Base-by-base conservation (phyloP, 2,113 vertebrate species). In the Alces alces region DNA sequence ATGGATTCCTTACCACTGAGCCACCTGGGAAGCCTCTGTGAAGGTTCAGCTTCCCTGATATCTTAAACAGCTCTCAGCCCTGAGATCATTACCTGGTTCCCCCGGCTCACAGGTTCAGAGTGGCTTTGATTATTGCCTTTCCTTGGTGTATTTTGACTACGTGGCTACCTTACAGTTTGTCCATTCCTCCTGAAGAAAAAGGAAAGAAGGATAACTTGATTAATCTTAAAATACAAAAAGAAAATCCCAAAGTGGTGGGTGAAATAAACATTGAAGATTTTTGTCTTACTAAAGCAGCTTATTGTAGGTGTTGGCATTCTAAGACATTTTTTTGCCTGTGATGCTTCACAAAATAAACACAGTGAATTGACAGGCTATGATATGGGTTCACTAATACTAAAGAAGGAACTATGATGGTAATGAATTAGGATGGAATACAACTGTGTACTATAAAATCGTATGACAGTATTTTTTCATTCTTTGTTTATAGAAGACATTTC, bases 141-240 rank as follows among this genome's bases (percentile, higher is more conserved):
- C 94, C 98, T 99, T 86, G 99, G 99, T 0, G 99, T 99, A 66
- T 98, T 99, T 90, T 99, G 99, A 45, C 97, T 99, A 95, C 99
- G 99, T 0, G 99, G 99, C 60, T 99, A 99, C 97, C 99, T 99
- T n/a, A 99, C 99, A 88, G 98, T 99, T 91, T 99, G 99, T 6
- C 99, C 99, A 0, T 99, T 99, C 98, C 99, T 99, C 43, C 99
- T 98, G 4, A 99, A 99, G 98, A 99, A 99, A 98, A 99, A 99
- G 47, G 99, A 99, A 97, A 99, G 98, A 99, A 99, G 96, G 99
- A 99, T 98, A 99, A 99, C 96, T 99, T 99, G 97, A 99, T 99
- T 98, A 99, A 99, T 98, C 99, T 99, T 96, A 99, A 99, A 98
- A 99, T 99, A 98, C 99, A 99, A 98, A 99, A 99, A 92, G 99